Conservation (phyloP, 2,888 invertebrate species). For the Pyrocoelia pectoralis region DNA sequence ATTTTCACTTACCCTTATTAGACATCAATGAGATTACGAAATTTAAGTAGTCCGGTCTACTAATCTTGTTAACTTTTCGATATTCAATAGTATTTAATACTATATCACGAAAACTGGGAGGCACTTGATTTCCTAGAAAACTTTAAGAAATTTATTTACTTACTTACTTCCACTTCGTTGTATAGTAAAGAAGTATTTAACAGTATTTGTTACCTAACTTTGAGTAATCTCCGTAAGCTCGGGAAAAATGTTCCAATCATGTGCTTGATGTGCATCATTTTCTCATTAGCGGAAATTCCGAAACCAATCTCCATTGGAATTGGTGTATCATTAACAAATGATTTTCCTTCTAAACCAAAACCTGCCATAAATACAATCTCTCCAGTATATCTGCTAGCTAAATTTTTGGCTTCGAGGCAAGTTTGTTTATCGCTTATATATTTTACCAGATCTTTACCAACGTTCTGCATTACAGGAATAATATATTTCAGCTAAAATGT, state of each 20-base stretch:
- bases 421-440: not conserved
- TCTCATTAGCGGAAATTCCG: not conserved
- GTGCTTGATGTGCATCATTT: constrained; percentile 19
- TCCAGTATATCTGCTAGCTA: constrained; percentile 54
- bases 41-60: too few species aligned
- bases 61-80: too few species aligned
- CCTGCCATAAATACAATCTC: constrained; percentile 60
- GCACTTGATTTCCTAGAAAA: too few species aligned
- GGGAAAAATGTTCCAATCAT: constrained; percentile 41
- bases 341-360: constrained; percentile 56
- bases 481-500: not conserved
- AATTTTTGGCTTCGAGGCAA: constrained; percentile 58
- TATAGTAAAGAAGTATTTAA: too few species aligned
- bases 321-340: constrained; percentile 52
- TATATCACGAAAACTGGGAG: too few species aligned
- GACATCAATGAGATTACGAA: too few species aligned
- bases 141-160: too few species aligned
- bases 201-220: not conserved
- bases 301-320: constrained; percentile 45
- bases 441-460: not conserved
- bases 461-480: not conserved
- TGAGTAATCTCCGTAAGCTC: constrained; percentile 26
- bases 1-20: too few species aligned
- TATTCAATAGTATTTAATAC: too few species aligned
- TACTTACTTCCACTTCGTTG: too few species aligned